Conservation (phyloP, 2,797 vertebrate species). For the Prunella strophiata region DNA sequence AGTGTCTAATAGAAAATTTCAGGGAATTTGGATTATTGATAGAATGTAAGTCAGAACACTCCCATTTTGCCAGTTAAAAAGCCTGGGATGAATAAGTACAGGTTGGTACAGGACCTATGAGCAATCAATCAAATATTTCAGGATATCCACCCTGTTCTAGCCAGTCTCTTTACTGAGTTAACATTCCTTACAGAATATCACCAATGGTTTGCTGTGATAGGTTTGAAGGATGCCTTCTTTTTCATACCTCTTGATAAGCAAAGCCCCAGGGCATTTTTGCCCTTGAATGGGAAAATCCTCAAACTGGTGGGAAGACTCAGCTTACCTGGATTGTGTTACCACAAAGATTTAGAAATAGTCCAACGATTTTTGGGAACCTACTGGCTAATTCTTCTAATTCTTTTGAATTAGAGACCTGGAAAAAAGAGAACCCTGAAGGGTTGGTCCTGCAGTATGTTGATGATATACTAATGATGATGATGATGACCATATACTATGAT, state of each 20-base stretch:
- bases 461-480: not conserved
- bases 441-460: not conserved
- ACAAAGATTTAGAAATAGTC: not conserved
- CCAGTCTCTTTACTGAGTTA: not conserved
- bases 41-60: not conserved
- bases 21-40: not conserved
- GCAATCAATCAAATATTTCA: not conserved
- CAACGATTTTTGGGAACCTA: fast-evolving
- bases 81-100: not conserved
- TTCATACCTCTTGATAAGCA: not conserved
- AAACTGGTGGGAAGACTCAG: not conserved
- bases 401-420: not conserved
- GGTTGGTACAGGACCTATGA: not conserved
- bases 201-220: not conserved
- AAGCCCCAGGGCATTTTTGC: not conserved
- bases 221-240: not conserved
- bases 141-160: not conserved
- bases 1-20: not conserved
- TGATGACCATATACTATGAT: too few species aligned
- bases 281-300: not conserved
- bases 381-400: not conserved
- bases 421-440: not conserved
- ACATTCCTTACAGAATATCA: not conserved
- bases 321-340: not conserved
- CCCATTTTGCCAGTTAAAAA: not conserved